Conservation (phyloP, 2,888 invertebrate species). For the Brachyopa scutellaris region DNA sequence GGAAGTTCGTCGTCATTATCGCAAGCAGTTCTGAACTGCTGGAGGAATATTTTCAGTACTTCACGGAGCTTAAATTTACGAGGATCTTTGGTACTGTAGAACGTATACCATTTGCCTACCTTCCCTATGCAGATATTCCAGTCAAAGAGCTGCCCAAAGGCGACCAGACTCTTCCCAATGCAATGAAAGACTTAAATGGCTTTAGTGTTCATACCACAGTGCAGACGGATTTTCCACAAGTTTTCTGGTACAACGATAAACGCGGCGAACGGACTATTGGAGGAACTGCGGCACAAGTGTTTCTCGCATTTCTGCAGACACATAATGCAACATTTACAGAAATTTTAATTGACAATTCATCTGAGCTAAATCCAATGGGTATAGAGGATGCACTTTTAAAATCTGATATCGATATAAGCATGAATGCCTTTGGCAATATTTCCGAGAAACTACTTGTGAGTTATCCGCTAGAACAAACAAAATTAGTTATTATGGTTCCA, state of each 20-base stretch:
- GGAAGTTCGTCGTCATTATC: conserved; percentile 6
- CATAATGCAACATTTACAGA: conserved; percentile 31
- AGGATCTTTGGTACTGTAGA: conserved; percentile 30
- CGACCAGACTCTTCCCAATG: conserved; percentile 3
- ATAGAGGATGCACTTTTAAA: not conserved
- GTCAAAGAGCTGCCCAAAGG: not conserved
- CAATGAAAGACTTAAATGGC: conserved; percentile 25
- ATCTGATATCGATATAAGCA: conserved; percentile 40
- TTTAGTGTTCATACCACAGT: conserved; percentile 19
- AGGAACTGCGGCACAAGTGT: conserved; percentile 11
- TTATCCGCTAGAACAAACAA: conserved; percentile 15
- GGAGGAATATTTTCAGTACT: conserved; percentile 9
- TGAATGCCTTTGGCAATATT: conserved; percentile 11
- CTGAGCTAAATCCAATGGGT: not conserved
- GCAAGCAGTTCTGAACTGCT: not conserved
- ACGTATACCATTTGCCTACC: not conserved
- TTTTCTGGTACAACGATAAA: not conserved
- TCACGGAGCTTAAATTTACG: conserved; percentile 9
- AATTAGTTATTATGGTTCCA: conserved; percentile 25
- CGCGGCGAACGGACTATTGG: not conserved
- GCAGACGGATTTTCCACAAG: conserved; percentile 7
- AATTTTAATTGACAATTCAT: not conserved
- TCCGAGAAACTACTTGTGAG: not conserved
- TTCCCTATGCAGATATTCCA: conserved; percentile 18
- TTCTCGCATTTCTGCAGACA: not conserved